Percentiles rank a stretch among this genome's conserved stretches.
Evolutionary conservation across 2,888 invertebrate genomes (phyloP).

Genomic region (Eremobia ochroleuca): DNA sequence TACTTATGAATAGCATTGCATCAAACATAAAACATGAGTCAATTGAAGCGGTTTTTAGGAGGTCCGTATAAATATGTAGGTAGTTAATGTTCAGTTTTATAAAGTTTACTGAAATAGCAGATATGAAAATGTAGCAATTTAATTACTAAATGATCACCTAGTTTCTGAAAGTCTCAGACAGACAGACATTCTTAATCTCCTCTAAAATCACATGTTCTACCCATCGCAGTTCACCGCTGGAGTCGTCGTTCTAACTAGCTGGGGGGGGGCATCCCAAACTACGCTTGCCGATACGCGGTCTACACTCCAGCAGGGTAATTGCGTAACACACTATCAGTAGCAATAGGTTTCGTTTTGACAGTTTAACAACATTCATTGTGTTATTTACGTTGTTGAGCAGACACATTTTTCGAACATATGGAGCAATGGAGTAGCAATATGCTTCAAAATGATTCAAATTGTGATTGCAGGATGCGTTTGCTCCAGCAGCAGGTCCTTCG

Average conservation of each 20-base stretch:
- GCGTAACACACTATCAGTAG: too few species aligned
- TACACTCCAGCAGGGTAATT: neutral
- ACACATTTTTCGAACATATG: too few species aligned
- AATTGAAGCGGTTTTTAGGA: neutral
- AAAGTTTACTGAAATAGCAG: neutral
- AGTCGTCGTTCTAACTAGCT: neutral
- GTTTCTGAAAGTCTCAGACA: neutral
- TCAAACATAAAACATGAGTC: neutral
- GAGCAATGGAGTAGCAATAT: too few species aligned
- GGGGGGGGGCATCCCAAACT: neutral
- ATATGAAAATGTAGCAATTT: neutral
- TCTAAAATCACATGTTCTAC: neutral
- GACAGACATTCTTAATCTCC: neutral
- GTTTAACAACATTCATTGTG: too few species aligned
- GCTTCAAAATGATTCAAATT: too few species aligned
- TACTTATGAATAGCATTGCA: neutral
- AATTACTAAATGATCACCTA: neutral
- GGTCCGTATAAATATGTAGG: neutral
- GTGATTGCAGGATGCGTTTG: too few species aligned
- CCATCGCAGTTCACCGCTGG: neutral
- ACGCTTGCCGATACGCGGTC: neutral
- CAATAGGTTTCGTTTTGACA: too few species aligned
- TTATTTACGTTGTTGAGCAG: too few species aligned
- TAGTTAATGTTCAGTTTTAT: neutral
- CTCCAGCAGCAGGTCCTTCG: neutral